Conservation (phyloP, 2,797 vertebrate species). For the Protonibea diacanthus region DNA sequence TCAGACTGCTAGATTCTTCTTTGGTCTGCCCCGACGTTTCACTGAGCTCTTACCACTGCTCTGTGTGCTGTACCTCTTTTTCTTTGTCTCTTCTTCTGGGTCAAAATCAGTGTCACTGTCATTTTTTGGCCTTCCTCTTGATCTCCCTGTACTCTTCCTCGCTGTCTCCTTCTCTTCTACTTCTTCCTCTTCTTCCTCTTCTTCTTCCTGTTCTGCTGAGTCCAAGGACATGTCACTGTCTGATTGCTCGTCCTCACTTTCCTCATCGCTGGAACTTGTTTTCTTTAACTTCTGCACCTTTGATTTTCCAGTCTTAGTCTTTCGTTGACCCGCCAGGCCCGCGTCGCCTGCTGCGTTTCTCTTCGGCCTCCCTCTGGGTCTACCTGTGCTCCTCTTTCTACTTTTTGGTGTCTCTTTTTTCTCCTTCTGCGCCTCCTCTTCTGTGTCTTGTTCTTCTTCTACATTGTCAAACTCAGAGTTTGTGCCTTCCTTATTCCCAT, state of each 20-base stretch:
- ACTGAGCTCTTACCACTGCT: constrained; percentile 8
- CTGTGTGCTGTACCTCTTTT: constrained; percentile 15
- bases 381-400: constrained; percentile 29
- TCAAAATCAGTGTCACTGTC: constrained; percentile 53
- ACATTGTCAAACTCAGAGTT: constrained; percentile 15
- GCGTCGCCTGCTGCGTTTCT: neutral
- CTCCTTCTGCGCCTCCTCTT: constrained; percentile 13
- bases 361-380: constrained; percentile 53
- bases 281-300: constrained; percentile 20
- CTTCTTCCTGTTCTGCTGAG: constrained; percentile 1
- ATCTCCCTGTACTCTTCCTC: constrained; percentile 19
- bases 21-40: constrained; percentile 20
- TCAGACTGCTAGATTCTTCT: constrained; percentile 12
- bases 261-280: constrained; percentile 10
- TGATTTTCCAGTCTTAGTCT: constrained; percentile 5
- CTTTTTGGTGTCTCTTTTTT: neutral
- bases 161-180: neutral
- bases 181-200: neutral
- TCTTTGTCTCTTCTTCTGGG: constrained; percentile 29
- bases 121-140: constrained; percentile 11
- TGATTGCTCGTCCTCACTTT: constrained; percentile 13
- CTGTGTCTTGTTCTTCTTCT: constrained; percentile 3
- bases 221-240: constrained; percentile 12
- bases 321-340: neutral
- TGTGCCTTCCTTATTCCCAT: neutral